A percentile compares a stretch with the other conserved stretches of the same genome.
Conservation (phyloP, 2,888 invertebrate species). For the Eurytoma californica region DNA sequence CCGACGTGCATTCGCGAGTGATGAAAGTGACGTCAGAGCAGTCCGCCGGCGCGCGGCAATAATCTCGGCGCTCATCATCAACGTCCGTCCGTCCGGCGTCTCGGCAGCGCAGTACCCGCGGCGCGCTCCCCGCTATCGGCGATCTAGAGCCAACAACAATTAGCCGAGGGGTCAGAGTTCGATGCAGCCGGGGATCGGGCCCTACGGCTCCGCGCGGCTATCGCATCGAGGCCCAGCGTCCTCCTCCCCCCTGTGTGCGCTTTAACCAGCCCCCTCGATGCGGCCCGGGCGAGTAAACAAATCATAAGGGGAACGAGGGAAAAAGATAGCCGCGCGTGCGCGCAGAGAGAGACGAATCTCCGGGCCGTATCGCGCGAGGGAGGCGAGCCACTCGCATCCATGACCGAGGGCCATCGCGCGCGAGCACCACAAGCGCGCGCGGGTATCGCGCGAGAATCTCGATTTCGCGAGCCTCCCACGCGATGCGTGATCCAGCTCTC, state of each 20-base stretch:
- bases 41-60: constrained; percentile 13
- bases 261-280: constrained; percentile 53
- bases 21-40: constrained; percentile 47
- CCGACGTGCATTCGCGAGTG: constrained; percentile 18
- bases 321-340: neutral
- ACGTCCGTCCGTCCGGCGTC: neutral
- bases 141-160: constrained; percentile 75
- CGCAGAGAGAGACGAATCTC: constrained; percentile 31
- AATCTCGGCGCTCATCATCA: constrained; percentile 8
- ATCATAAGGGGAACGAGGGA: constrained; percentile 64
- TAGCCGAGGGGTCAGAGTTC: constrained; percentile 74
- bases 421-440: constrained; percentile 2
- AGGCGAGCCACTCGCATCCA: constrained; percentile 42
- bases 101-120: neutral
- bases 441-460: constrained; percentile 62
- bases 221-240: constrained; percentile 57
- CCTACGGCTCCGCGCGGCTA: constrained; percentile 61
- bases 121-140: constrained; percentile 62
- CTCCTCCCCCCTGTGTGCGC: neutral
- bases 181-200: constrained; percentile 62
- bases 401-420: constrained; percentile 58
- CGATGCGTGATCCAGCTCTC: constrained; percentile 60
- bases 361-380: constrained; percentile 34
- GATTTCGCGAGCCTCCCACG: constrained; percentile 62
- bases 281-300: constrained; percentile 68